Base-by-base conservation (phyloP, 1,140 invertebrate genomes). In the Achroia grisella region DNA sequence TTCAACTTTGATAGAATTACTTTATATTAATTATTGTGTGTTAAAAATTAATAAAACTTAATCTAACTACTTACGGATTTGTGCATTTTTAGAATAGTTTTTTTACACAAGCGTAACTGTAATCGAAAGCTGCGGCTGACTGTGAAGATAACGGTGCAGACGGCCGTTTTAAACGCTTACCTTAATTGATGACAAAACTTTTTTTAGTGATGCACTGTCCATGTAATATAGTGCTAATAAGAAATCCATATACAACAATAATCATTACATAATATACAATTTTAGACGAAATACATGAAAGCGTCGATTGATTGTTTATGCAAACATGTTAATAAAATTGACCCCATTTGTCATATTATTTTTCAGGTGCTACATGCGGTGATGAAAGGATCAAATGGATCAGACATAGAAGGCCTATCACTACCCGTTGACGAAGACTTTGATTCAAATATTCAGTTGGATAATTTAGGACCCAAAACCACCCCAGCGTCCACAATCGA, bases 351-450 rank as follows among this genome's bases (percentile, higher is more conserved):
- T 3, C 17, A 23, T 23, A 23, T 23, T 23, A 23, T 15, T 15
- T 62, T 62, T 6, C 54, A 87, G 86, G 81, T 87, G 14, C 52
- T 87, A 39, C 75, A 84, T 32, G 73, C 74, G 8, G 82, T 87
- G 14, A 87, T 86, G 82, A 75, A 71, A 56, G 84, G 84, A n/a
- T 70, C 73, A 10, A 79, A 70, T 42, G 76, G 75, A 12, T 59
- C 77, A 4, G 76, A 83, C 14, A 77, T 84, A 17, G 78, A 79
- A 47, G 75, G 78, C 2, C 55, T 83, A 3, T 54, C 71, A 6
- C 47, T 83, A 30, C 75, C 81, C 0, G 60, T 78, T 4, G 81
- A 86, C 49, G 84, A 86, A 44, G 86, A 87, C 45, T 87, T 87
- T 40, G 82, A 86, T 46, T 75, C 82, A 0, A 86, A 86, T 34